Evolutionary conservation across 2,888 invertebrate genomes (phyloP).

Genomic region (Lithophane semibrunnea): DNA sequence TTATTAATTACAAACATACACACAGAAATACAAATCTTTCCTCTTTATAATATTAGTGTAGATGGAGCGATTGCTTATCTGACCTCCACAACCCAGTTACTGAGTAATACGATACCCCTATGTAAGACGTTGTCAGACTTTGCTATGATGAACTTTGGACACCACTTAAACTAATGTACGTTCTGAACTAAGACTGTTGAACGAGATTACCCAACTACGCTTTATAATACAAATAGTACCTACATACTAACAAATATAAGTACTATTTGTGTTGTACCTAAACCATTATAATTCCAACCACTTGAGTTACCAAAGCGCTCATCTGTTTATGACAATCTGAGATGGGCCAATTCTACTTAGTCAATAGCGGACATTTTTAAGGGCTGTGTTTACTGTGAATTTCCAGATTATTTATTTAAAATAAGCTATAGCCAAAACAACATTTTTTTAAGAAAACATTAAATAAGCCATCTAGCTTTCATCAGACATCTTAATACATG

Average conservation of each 20-base stretch:
- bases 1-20: no score
- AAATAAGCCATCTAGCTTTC: no score
- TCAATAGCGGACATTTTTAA: not conserved
- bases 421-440: not conserved
- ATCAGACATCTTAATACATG: no score
- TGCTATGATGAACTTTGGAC: not conserved
- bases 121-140: no score
- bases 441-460: not conserved
- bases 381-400: not conserved
- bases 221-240: slow-evolving; percentile 28
- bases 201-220: slow-evolving; percentile 6
- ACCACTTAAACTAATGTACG: not conserved
- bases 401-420: not conserved
- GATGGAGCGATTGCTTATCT: no score
- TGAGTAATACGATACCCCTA: no score
- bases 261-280: slow-evolving; percentile 33
- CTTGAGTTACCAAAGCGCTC: slow-evolving; percentile 15
- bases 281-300: slow-evolving; percentile 18
- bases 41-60: no score
- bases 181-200: not conserved
- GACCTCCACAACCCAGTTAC: no score
- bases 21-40: no score
- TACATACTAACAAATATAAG: not conserved
- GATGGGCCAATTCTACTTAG: not conserved
- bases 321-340: slow-evolving; percentile 27